Evolutionary conservation across 2,888 invertebrate species (phyloP), one percentile per base, ranked within the genome.

Genomic region (Lasiommata megera): DNA sequence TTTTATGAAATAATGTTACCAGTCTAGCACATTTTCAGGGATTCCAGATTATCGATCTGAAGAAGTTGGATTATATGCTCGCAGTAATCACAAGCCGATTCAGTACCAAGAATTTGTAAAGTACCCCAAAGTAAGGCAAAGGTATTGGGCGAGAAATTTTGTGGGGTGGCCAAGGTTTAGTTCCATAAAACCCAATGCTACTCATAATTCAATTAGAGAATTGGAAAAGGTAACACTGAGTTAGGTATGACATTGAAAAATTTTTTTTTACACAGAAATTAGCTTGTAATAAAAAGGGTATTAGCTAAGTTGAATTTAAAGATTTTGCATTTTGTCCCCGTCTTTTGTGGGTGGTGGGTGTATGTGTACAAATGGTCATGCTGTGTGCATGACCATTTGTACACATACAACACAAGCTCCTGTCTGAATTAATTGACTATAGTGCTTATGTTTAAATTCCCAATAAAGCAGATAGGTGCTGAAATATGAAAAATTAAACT

Each of bases 121-220:
- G 66, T 94, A 93, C 29, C 86, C 93, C 2, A 81, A 88, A 65
- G 87, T 93, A 0, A 92, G 97, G 54, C 94, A 94, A 79, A 92
- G 98, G 54, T 99, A 98, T 77, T 99, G 99, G 99, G 98, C 99
- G 0, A 93, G 99, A 65, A 99, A 99, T 85, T 99, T 94, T 84
- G 92, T 98, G 9, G 99, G 97, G 0, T 99, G 99, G 99, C 93
- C 94, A 17, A 92, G 92, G 60, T 98, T 99, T 81, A 96, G 97
- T 16, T 82, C 89, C 14, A 91, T 94, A 11, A 81, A 93, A 74
- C 98, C 98, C 1, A 99, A 99, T 82, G 73, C 77, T 0, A 93
- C 93, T 5, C 99, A 99, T 85, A 76, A 89, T 54, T 89, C 93
- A 8, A 76, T 99, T 29, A 93, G 93, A 41, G 82, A 94, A 29